A percentile compares a stretch with the other conserved stretches of the same genome.
phyloP scores from a whole-genome alignment of 2,113 vertebrate species.

The Lasiurus borealis region DNA sequence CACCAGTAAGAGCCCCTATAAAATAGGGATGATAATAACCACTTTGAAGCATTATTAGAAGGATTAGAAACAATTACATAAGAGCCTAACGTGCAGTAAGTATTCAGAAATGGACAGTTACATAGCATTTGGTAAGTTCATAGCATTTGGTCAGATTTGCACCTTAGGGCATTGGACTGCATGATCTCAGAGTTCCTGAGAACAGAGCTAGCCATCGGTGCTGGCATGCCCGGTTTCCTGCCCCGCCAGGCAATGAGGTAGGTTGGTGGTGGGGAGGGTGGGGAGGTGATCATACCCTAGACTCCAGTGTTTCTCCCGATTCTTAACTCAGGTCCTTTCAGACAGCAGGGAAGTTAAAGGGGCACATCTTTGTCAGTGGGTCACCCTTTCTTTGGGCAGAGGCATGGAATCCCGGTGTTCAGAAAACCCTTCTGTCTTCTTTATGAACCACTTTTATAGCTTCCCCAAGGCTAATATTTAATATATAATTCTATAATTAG shows the following conservation, averaged over 20 bases:
- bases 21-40: not conserved
- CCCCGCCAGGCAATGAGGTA: not conserved
- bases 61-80: slow-evolving; percentile 4
- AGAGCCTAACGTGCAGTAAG: not conserved
- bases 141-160: not conserved
- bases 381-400: not conserved
- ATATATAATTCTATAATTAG: not conserved
- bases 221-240: not conserved
- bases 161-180: not conserved
- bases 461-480: slow-evolving; percentile 39
- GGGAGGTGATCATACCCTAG: not conserved
- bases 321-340: not conserved
- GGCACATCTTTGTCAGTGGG: not conserved
- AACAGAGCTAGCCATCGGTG: not conserved
- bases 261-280: not conserved
- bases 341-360: not conserved
- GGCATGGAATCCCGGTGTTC: not conserved
- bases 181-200: not conserved
- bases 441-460: slow-evolving; percentile 3
- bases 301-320: not conserved
- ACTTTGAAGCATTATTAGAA: not conserved
- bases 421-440: not conserved
- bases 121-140: not conserved
- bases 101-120: not conserved
- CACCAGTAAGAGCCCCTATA: not conserved